Base-by-base conservation (phyloP, 1,140 invertebrate genomes). In the Ostrea edulis region DNA sequence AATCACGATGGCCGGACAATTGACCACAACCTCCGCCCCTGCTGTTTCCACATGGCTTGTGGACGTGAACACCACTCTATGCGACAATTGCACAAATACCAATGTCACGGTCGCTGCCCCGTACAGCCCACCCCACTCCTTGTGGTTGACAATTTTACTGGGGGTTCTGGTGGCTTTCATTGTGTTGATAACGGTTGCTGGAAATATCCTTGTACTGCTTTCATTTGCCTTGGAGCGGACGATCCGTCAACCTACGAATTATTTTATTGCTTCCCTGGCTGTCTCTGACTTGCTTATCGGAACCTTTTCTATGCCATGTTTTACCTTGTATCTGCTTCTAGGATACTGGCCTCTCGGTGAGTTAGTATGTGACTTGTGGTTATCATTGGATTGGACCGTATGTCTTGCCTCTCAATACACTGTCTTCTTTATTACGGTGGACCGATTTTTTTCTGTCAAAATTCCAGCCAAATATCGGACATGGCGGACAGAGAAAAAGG, bases 401-500 rank as follows among this genome's bases (percentile, higher is more conserved):
- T 99, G 99, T 94, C 96, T 99, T 29, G 98, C 99, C 7, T 99
- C 99, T 2, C 99, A 99, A 95, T 99, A 99, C 95, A 99, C 99
- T 0, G 99, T 99, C 2, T 96, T 99, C 51, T 96, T 99, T 82
- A 99, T 99, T 91, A 99, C 99, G 17, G 98, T 99, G 84, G 99
- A 99, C 95, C 96, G 99, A 86, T 99, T 99, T 95, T 99, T 99
- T 95, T 99, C 98, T 9, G 99, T 99, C 0, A 99, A 99, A 96
- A 99, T 99, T 88, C 99, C 99, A 2, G 98, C 99, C 0, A 97
- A 97, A 92, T 99, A 99, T 95, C 96, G 99, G 82, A 97, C 97
- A 92, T 99, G 99, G 99, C 96, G 99, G 77, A 99, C 99, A 0
- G 98, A 99, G 92, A 97, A 97, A 89, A 96, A 97, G 91, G 98